Percentiles rank a stretch among this genome's conserved stretches.
These are phyloP conservation scores for Mellivora capensis DNA, from an alignment of 2,113 vertebrate species.

Conservation along the genomic window DNA sequence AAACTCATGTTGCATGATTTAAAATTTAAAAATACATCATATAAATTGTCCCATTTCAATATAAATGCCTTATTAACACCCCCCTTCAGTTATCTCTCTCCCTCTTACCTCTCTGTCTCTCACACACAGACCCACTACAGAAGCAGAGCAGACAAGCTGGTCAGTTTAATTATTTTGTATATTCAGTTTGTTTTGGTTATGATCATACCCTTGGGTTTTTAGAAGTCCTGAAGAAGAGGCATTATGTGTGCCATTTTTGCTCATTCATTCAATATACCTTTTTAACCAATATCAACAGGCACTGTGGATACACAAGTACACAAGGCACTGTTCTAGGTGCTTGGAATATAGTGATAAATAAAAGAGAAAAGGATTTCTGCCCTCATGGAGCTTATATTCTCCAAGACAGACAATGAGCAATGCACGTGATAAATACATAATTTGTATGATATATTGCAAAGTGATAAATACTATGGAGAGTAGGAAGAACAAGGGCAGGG, in stretches of 20 bases:
- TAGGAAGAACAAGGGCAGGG: neutral
- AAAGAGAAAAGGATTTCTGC: neutral
- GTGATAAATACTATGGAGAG: neutral
- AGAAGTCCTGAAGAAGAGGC: neutral
- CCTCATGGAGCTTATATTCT: neutral
- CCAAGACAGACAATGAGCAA: neutral
- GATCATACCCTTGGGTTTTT: neutral
- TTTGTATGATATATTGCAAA: neutral
- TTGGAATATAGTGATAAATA: neutral
- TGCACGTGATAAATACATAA: neutral
- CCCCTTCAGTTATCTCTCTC: neutral
- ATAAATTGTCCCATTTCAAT: neutral
- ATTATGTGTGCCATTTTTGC: neutral
- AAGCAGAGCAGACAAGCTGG: neutral
- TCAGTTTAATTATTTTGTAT: neutral
- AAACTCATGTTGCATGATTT: neutral
- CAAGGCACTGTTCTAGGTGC: neutral
- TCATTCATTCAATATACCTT: neutral
- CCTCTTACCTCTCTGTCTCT: neutral
- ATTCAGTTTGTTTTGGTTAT: neutral
- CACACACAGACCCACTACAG: fast-evolving
- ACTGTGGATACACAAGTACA: too few relatives aligned
- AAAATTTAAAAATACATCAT: neutral
- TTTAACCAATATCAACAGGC: neutral
- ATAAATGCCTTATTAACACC: neutral